Conservation (phyloP, 2,888 invertebrate species). For the Junonia oenone region DNA sequence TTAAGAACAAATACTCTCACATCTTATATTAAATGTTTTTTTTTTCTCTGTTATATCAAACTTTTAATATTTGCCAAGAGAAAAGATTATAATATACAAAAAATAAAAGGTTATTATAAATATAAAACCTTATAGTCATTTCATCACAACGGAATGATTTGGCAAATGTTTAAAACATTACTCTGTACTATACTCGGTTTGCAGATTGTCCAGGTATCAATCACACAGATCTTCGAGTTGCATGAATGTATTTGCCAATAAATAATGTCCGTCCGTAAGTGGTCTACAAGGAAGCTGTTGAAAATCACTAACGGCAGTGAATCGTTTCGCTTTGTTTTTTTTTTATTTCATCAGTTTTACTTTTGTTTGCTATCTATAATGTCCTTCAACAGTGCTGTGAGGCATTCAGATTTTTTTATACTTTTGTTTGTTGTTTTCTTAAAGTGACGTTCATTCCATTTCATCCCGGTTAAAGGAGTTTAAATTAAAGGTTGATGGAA, state of each 20-base stretch:
- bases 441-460: constrained; percentile 51
- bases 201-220: constrained; percentile 16
- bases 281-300: constrained; percentile 37
- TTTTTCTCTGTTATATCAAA: background rate
- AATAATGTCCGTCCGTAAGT: constrained; percentile 51
- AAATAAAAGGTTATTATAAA: too few relatives aligned
- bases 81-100: background rate
- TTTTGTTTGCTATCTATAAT: constrained; percentile 67
- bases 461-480: constrained; percentile 18
- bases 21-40: background rate
- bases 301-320: constrained; percentile 52
- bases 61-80: background rate
- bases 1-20: background rate
- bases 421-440: constrained; percentile 44
- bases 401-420: constrained; percentile 23
- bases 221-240: constrained; percentile 34
- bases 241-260: constrained; percentile 79
- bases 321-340: constrained; percentile 49
- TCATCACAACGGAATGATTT: background rate
- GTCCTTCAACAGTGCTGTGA: constrained; percentile 36
- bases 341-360: constrained; percentile 40
- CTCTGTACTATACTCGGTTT: constrained; percentile 1
- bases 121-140: background rate
- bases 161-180: constrained; percentile 2
- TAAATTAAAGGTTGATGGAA: constrained; percentile 29